Evolutionary conservation across 2,113 vertebrate species (phyloP), one percentile per base, ranked within the genome.

Genomic region (Hemiscyllium ocellatum): DNA sequence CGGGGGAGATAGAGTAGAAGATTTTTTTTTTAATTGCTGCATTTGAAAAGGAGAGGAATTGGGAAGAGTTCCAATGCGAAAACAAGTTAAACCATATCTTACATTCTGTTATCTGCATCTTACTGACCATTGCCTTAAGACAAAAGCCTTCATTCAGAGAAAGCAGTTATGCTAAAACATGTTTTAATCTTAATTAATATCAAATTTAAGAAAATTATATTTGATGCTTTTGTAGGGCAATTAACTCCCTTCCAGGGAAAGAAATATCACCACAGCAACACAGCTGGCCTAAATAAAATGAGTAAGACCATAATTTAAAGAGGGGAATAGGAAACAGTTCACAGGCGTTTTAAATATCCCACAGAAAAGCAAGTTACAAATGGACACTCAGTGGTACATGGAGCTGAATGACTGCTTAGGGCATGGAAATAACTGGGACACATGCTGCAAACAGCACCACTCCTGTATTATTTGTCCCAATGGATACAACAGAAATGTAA

Each of bases 171-270:
- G 26, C 52, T 90, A 33, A 61, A 33, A n/a, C 5, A 26, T 29
- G 26, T 89, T 50, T 89, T 89, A 20, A 26, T 89, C 86, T 29
- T 56, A 89, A 87, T 87, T 80, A 80, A 83, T 61, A 90, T 90
- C 50, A 90, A 52, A 61, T 33, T 90, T 61, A 33, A 90, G 26
- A 90, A 90, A 90, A 52, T 52, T 52, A 26, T 37, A 22, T 37
- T 83, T 52, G 85, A 13, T 87, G 37, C 47, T 86, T 17, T 52
- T 52, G 50, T 52, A 10, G 26, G 52, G 4, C 50, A 90, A 61
- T 90, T 29, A n/a, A 3, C 26, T 90, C 12, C 50, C 87, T 90
- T 20, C 5, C 8, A n/a, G 29, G 8, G 29, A 91, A 66, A 91
- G 42, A 70, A 37, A 37, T 20, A 76, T 76, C 42, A 42, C 15